phyloP scores from a whole-genome alignment of 2,113 vertebrate species.

The Plecturocebus donacophilus region DNA sequence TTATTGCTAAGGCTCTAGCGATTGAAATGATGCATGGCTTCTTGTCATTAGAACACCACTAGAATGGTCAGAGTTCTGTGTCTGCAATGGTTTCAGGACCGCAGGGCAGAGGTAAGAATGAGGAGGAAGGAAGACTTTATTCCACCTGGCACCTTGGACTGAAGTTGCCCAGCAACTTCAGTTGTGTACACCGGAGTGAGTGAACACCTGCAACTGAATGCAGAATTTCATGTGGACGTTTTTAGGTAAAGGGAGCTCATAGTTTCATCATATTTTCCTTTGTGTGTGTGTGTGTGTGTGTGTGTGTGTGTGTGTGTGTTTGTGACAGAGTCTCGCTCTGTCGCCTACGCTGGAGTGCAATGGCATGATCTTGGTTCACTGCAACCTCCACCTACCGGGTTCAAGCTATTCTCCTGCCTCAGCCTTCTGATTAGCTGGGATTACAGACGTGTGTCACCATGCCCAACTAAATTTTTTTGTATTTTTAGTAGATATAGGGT shows the following conservation, averaged over 20 bases:
- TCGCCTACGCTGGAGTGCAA: too few relatives aligned
- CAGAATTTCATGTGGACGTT: not conserved
- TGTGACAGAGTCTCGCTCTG: too few relatives aligned
- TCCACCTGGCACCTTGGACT: not conserved
- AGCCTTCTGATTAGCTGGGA: too few relatives aligned
- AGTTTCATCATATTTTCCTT: not conserved
- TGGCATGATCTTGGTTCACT: too few relatives aligned
- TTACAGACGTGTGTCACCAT: too few relatives aligned
- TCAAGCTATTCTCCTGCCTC: too few relatives aligned
- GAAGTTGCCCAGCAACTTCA: not conserved
- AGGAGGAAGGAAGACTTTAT: not conserved
- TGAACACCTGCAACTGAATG: not conserved
- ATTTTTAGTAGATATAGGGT: too few relatives aligned
- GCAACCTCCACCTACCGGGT: too few relatives aligned
- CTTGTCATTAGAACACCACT: not conserved
- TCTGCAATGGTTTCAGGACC: not conserved
- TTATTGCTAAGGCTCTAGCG: not conserved
- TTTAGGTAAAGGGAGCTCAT: not conserved
- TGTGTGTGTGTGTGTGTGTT: too few relatives aligned
- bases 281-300: too few relatives aligned
- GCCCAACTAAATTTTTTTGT: too few relatives aligned
- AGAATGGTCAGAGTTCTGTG: not conserved
- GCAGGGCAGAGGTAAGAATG: not conserved
- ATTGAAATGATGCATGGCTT: constrained; percentile 23
- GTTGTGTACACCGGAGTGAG: not conserved